Percentiles rank a stretch among this genome's conserved stretches.
phyloP scores from a whole-genome alignment of 92 coral and sea anemone species.

The Muricea muricata region DNA sequence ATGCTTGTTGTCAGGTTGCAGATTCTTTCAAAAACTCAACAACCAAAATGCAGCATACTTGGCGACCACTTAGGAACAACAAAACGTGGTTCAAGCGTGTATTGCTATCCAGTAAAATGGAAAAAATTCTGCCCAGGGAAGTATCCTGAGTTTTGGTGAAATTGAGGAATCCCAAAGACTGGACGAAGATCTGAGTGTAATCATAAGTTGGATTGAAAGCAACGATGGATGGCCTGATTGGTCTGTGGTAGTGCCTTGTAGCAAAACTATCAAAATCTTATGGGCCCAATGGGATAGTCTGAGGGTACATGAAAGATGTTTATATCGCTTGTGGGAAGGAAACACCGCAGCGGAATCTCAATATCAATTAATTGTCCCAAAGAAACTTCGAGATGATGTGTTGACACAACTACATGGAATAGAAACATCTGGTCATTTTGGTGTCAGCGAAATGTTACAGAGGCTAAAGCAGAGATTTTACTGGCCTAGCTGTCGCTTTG shows the following conservation, averaged over 20 bases:
- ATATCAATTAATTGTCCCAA: background rate
- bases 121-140: background rate
- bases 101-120: background rate
- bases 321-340: background rate
- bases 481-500: conserved; percentile 25
- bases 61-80: conserved; percentile 5
- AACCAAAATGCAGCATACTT: too few species aligned
- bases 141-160: background rate
- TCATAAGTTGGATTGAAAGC: background rate
- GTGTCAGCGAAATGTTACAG: conserved; percentile 14
- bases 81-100: background rate
- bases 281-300: conserved; percentile 26
- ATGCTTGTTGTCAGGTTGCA: conserved; percentile 20
- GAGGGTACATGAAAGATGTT: background rate
- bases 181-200: background rate
- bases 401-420: conserved; percentile 4
- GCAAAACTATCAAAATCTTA: background rate
- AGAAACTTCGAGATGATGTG: background rate
- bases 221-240: background rate
- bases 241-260: background rate
- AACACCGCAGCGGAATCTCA: background rate
- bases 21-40: too few species aligned
- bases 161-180: background rate
- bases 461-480: conserved; percentile 22
- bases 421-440: conserved; percentile 31